Evolutionary conservation across 1,140 invertebrate species (phyloP).

Genomic region (Archegozetes longisetosus): DNA sequence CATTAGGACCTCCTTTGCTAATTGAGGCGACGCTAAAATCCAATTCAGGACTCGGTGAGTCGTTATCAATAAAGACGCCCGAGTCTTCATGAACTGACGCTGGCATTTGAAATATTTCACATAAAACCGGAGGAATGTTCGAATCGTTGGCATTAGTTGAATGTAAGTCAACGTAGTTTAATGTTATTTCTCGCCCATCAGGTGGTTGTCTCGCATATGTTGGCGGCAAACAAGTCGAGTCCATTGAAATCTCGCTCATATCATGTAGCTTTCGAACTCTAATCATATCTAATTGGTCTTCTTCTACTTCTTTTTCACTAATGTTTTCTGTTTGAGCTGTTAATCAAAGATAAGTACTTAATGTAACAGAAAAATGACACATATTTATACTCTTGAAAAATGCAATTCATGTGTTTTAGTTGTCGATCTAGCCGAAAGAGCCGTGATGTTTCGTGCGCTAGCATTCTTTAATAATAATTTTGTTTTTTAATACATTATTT

Average conservation of each 20-base stretch:
- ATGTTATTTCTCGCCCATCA: neutral
- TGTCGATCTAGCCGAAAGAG: no score
- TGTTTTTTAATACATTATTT: no score
- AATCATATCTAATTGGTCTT: no score
- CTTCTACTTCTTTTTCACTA: conserved; percentile 1
- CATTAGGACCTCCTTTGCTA: neutral
- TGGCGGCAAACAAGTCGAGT: neutral
- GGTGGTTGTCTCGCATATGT: neutral
- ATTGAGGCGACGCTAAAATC: neutral
- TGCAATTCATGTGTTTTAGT: no score
- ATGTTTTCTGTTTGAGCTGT: no score
- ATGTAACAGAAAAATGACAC: no score
- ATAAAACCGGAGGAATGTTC: neutral
- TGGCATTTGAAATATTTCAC: neutral
- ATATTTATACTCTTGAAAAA: no score
- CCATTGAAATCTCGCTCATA: neutral
- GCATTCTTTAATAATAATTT: no score
- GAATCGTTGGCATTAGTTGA: neutral
- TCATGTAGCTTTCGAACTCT: no score
- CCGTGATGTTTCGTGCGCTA: no score
- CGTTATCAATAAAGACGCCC: conserved; percentile 8
- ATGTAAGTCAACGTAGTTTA: neutral
- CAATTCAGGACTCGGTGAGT: conserved; percentile 13
- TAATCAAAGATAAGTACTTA: no score
- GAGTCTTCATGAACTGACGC: conserved; percentile 6